Evolutionary conservation across 2,797 vertebrate species (phyloP), one percentile per base, ranked within the genome.

Genomic region (Potorous gilbertii): DNA sequence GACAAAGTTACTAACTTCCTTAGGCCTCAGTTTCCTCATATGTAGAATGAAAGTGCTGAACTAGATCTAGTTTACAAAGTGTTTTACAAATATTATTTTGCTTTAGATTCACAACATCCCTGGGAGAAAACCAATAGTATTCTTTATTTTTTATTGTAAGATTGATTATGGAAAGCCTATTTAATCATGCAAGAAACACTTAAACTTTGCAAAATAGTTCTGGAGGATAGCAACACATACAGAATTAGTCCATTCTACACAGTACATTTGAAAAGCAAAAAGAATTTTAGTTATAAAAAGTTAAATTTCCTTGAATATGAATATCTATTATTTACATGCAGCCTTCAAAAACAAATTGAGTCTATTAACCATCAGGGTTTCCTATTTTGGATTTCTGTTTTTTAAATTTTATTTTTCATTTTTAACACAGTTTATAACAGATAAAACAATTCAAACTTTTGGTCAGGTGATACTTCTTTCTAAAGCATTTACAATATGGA

Each of bases 121-220:
- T 34, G 3, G 13, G 31, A 62, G 59, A 34, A 34, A 62, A 29
- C 3, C 13, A 31, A 34, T 29, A 31, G 29, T 34, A 13, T 66
- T 66, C 18, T 56, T 56, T 52, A 4, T 52, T 6, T 52, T 52
- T 98, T 98, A 98, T 98, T 98, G 97, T 96, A 90, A 98, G 97
- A 98, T 96, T 98, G 97, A 98, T 98, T 98, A 98, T 95, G 97
- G 94, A 98, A 98, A 98, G 97, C 97, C 94, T 98, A 98, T 97
- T 98, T 98, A 97, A 98, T 98, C 97, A 98, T 97, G 98, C 92
- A 98, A 98, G 97, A 98, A 98, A 98, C 97, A 95, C 93, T 98
- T 96, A 97, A 98, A 98, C 96, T 98, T 98, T 98, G 94, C 95
- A 97, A 98, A 98, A 97, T 90, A 98, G 97, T 98, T 98, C 97